These are phyloP conservation scores for Luperina testacea DNA, from an alignment of 2,888 invertebrate species.

Conservation along the genomic window DNA sequence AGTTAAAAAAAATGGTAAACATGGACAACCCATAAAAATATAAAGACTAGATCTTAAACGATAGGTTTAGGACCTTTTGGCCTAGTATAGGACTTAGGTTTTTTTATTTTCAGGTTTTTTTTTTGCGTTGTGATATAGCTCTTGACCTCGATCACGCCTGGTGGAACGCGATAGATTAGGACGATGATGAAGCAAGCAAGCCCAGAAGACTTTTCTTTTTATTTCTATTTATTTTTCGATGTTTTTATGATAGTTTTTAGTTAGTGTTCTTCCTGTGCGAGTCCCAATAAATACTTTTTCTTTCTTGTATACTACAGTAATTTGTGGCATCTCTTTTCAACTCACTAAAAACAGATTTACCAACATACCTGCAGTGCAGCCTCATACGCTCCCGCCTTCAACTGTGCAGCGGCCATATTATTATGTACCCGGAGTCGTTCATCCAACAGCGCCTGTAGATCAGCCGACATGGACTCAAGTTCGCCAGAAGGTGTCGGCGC, in stretches of 20 bases:
- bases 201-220: not conserved
- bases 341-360: not conserved
- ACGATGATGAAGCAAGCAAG: not conserved
- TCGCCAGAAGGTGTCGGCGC: slow-evolving; percentile 89
- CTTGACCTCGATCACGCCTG: not conserved
- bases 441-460: slow-evolving; percentile 91
- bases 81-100: too few species aligned
- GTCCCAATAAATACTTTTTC: not conserved
- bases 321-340: not conserved
- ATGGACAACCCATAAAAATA: not conserved
- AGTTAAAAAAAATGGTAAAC: not conserved
- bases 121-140: too few species aligned
- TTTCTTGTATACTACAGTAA: not conserved
- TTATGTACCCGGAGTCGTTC: slow-evolving; percentile 96
- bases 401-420: slow-evolving; percentile 97
- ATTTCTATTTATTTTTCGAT: too few species aligned
- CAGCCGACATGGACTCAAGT: slow-evolving; percentile 76
- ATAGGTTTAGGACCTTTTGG: not conserved
- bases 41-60: not conserved
- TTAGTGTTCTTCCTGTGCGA: too few species aligned
- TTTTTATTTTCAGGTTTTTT: too few species aligned
- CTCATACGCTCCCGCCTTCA: slow-evolving; percentile 96
- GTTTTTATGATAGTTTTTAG: too few species aligned
- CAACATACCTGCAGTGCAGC: slow-evolving; percentile 92
- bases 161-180: not conserved